A percentile compares a stretch with the other conserved stretches of the same genome.
Evolutionary conservation across 1,140 invertebrate genomes (phyloP).

Genomic region (Trachymyrmex cornetzi): DNA sequence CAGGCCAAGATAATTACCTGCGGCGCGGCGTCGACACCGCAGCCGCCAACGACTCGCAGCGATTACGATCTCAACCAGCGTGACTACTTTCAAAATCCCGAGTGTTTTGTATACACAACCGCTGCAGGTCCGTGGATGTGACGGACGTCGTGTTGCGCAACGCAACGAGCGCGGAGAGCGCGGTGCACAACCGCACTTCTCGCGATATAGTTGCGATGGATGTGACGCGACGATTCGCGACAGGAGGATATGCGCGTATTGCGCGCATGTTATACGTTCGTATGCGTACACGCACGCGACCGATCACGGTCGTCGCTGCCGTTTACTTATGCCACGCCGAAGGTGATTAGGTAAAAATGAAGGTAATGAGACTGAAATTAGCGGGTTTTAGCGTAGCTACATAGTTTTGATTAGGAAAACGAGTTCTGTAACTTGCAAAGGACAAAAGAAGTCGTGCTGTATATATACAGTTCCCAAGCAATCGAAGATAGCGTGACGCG

Average conservation of each 20-base stretch:
- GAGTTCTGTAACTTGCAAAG: not conserved
- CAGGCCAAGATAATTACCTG: conserved; percentile 25
- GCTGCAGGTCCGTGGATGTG: conserved; percentile 22
- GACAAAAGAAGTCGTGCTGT: not conserved
- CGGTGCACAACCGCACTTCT: not conserved
- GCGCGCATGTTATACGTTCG: not conserved
- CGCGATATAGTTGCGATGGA: not conserved
- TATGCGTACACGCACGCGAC: not conserved
- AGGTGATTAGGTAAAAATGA: conserved; percentile 22
- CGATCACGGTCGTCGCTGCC: conserved; percentile 29
- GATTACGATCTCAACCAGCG: conserved; percentile 60
- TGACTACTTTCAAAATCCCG: conserved; percentile 70
- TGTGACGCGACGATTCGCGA: not conserved
- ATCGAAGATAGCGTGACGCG: not conserved
- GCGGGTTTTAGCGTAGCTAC: not conserved
- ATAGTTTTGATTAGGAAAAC: not conserved
- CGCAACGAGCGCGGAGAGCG: not conserved
- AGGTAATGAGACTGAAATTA: conserved; percentile 21
- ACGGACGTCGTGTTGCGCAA: conserved; percentile 40
- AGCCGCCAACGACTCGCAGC: not conserved
- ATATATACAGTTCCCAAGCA: not conserved
- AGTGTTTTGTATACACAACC: conserved; percentile 58
- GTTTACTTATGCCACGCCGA: conserved; percentile 10
- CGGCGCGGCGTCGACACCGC: not conserved
- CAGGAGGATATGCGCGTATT: too few relatives aligned